These are phyloP conservation scores for Dendrocincla fuliginosa DNA, from an alignment of 2,797 vertebrate species.

Conservation along the genomic window DNA sequence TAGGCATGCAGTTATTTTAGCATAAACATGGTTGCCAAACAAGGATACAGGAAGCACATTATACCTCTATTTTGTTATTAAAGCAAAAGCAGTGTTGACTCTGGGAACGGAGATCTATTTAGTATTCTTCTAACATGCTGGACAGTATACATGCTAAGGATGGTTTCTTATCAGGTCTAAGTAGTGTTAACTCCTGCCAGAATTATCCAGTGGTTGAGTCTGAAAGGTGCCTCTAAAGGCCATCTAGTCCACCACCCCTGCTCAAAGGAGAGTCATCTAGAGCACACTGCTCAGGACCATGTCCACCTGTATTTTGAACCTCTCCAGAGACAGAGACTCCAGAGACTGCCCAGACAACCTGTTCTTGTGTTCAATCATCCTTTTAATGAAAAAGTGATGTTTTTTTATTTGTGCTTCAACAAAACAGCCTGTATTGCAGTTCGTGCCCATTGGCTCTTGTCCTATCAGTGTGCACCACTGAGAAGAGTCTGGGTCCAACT, in stretches of 20 bases:
- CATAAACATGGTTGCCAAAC: not conserved
- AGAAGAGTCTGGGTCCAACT: not conserved
- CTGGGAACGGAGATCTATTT: not conserved
- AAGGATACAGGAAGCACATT: not conserved
- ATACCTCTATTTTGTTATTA: not conserved
- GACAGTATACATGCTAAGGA: not conserved
- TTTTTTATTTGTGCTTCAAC: not conserved
- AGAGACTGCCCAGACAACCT: not conserved
- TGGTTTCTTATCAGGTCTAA: not conserved
- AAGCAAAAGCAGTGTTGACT: not conserved
- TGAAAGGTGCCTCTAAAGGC: not conserved
- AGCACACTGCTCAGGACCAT: not conserved
- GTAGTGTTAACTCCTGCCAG: not conserved
- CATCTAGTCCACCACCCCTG: not conserved
- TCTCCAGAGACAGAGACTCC: not conserved
- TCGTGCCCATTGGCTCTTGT: not conserved
- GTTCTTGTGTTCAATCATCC: not conserved
- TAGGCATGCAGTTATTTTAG: not conserved
- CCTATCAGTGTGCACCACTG: too few species aligned
- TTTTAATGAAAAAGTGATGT: not conserved
- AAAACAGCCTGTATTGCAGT: not conserved
- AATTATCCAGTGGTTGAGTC: not conserved
- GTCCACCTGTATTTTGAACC: not conserved
- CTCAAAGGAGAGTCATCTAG: not conserved
- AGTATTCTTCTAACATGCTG: not conserved